Percentiles rank a stretch among this genome's conserved stretches.
Evolutionary conservation across 2,888 invertebrate genomes (phyloP).

Genomic region (Syrista parreyssii): DNA sequence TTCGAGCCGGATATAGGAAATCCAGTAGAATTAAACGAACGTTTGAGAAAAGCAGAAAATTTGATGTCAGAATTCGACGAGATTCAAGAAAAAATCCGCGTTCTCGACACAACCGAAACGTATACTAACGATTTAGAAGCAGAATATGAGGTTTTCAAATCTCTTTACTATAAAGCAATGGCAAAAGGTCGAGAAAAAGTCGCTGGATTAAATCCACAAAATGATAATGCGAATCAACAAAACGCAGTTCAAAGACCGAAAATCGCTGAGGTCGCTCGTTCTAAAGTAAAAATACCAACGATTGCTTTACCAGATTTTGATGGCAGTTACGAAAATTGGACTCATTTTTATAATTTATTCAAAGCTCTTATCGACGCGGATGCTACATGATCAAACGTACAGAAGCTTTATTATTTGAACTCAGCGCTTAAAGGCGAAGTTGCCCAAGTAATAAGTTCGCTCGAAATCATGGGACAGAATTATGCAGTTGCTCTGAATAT

Average conservation of each 20-base stretch:
- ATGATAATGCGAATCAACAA: neutral
- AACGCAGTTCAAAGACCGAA: neutral
- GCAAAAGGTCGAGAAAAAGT: neutral
- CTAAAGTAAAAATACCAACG: conserved; percentile 11
- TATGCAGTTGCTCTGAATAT: conserved; percentile 17
- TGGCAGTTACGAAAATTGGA: conserved; percentile 17
- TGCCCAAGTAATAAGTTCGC: conserved; percentile 18
- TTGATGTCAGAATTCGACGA: neutral
- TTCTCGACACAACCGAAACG: neutral
- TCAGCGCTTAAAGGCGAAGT: conserved; percentile 14
- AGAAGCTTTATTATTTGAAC: conserved; percentile 22
- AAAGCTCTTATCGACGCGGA: conserved; percentile 21
- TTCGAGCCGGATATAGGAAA: neutral
- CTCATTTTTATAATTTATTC: conserved; percentile 19
- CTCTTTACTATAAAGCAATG: neutral
- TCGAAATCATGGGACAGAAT: conserved; percentile 15
- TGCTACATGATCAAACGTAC: conserved; percentile 10
- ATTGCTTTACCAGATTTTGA: conserved; percentile 19
- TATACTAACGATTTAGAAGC: neutral
- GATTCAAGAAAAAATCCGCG: neutral
- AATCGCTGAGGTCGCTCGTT: neutral
- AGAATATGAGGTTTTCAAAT: neutral
- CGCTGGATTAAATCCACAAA: neutral
- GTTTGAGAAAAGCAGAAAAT: neutral
- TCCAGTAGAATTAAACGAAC: neutral